Percentiles rank a stretch among this genome's conserved stretches.
These are phyloP conservation scores for Nasonovia ribisnigri DNA, from an alignment of 2,888 invertebrate species.

Conservation along the genomic window DNA sequence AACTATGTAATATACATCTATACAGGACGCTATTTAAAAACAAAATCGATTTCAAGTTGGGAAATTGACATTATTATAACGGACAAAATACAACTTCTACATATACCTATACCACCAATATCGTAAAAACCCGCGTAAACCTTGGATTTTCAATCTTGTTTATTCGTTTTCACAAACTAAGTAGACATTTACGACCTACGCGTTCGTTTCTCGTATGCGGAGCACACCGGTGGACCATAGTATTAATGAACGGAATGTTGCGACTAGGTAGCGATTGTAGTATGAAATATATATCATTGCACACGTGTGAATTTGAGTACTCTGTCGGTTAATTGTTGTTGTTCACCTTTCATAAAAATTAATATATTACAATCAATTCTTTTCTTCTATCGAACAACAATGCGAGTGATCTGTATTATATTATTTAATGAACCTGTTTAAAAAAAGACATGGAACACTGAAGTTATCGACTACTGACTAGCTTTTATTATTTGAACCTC, in stretches of 20 bases:
- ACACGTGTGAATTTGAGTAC: not conserved
- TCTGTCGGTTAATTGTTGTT: not conserved
- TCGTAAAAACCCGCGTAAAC: not conserved
- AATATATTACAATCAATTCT: constrained; percentile 14
- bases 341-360: constrained; percentile 5
- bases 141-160: constrained; percentile 3
- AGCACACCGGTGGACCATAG: not conserved
- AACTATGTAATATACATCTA: not conserved
- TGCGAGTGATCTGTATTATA: not conserved
- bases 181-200: not conserved
- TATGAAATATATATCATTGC: not conserved
- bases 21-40: not conserved
- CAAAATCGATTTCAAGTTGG: not conserved
- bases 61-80: not conserved
- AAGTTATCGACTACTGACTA: not conserved
- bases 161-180: not conserved
- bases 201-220: not conserved
- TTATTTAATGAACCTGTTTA: not conserved
- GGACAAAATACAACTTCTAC: not conserved
- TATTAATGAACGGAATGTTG: not conserved
- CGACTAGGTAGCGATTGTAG: not conserved
- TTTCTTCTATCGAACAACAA: not conserved
- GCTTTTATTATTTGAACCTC: not conserved
- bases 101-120: not conserved
- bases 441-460: not conserved